Conservation (phyloP, 2,113 vertebrate genomes). For the Pampusana beccarii region DNA sequence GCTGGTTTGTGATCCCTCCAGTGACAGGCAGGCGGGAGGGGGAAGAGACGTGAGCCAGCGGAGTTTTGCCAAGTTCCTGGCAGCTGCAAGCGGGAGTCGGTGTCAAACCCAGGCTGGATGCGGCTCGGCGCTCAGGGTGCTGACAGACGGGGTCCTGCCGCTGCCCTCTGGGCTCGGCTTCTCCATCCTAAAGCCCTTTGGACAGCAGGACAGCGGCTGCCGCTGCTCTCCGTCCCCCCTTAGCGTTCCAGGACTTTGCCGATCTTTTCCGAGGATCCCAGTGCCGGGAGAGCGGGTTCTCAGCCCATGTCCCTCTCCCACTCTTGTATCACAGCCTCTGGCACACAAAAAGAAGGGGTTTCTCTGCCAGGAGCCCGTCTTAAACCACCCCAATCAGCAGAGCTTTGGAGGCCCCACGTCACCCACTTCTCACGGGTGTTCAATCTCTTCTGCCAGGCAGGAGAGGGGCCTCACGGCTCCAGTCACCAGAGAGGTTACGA, state of each 20-base stretch:
- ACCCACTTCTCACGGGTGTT: rapidly evolving
- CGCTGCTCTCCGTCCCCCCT: background rate
- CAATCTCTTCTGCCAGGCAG: background rate
- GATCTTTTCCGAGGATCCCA: background rate
- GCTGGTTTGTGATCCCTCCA: background rate
- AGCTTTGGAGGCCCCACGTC: background rate
- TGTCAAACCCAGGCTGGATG: background rate
- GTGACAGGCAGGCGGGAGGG: background rate
- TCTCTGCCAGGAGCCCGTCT: background rate
- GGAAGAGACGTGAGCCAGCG: background rate
- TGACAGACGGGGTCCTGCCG: background rate
- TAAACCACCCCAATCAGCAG: background rate
- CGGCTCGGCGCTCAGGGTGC: background rate
- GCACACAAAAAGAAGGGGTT: background rate
- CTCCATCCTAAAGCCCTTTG: background rate
- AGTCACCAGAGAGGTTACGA: background rate
- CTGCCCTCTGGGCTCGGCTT: background rate
- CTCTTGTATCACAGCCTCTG: rapidly evolving
- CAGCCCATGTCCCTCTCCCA: background rate
- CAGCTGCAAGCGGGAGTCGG: background rate
- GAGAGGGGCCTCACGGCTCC: background rate
- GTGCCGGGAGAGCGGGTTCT: background rate
- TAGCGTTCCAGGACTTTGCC: background rate
- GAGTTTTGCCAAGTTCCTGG: background rate
- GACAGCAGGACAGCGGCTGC: background rate